These are phyloP conservation scores for Pyrgus malvae DNA, from an alignment of 2,888 invertebrate species.

Conservation along the genomic window DNA sequence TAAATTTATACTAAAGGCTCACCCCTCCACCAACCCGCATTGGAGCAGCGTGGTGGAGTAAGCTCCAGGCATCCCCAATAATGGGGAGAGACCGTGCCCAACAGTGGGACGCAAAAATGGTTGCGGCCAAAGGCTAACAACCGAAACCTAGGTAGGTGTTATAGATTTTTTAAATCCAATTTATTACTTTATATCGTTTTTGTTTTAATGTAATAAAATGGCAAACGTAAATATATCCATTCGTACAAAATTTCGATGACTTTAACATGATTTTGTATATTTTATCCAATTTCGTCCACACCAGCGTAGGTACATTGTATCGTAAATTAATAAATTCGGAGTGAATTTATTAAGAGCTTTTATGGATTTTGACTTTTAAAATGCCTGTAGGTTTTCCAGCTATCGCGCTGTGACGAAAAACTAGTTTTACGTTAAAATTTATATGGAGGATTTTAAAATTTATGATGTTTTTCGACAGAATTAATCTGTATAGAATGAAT, in stretches of 20 bases:
- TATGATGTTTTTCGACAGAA: not conserved
- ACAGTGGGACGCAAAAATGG: no score
- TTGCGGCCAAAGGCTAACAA: no score
- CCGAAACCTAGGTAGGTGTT: no score
- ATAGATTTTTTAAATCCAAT: no score
- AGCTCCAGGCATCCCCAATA: no score
- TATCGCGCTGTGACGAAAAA: not conserved
- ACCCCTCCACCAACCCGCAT: no score
- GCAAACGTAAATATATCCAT: not conserved
- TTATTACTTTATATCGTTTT: no score
- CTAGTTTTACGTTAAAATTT: not conserved
- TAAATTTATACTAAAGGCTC: no score
- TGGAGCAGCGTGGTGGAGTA: no score
- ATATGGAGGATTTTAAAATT: not conserved
- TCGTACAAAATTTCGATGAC: no score
- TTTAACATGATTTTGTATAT: not conserved
- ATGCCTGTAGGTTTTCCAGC: conserved; percentile 1
- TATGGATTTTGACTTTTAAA: not conserved
- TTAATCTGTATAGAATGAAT: not conserved
- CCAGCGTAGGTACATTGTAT: not conserved
- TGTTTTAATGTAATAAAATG: not conserved
- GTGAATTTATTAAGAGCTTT: conserved; percentile 10
- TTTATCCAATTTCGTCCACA: not conserved
- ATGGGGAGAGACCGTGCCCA: no score
- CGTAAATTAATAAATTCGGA: not conserved